phyloP scores from a whole-genome alignment of 1,140 invertebrate species.

The Bathynomus jamesi region DNA sequence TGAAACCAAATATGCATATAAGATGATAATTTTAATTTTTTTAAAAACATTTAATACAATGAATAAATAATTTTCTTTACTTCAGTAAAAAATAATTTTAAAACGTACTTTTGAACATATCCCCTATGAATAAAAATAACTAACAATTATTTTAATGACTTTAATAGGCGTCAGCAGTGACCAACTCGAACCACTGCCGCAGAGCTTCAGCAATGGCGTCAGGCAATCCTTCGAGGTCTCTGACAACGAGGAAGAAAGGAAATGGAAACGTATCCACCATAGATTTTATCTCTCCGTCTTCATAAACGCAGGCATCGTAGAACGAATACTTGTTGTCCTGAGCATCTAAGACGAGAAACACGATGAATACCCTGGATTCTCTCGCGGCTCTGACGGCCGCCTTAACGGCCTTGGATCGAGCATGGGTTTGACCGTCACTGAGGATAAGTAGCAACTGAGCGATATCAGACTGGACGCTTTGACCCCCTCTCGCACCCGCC shows the following conservation, averaged over 20 bases:
- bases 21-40: too few species aligned
- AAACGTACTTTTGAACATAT: too few species aligned
- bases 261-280: conserved; percentile 93
- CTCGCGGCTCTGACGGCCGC: conserved; percentile 70
- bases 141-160: too few species aligned
- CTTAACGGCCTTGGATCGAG: conserved; percentile 55
- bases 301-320: conserved; percentile 61
- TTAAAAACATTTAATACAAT: too few species aligned
- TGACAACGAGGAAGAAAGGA: conserved; percentile 92
- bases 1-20: too few species aligned
- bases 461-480: conserved; percentile 48
- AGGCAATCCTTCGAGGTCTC: conserved; percentile 79
- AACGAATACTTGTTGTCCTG: conserved; percentile 70
- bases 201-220: conserved; percentile 87
- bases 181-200: conserved; percentile 96
- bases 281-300: conserved; percentile 77
- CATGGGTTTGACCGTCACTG: conserved; percentile 70
- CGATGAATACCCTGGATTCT: conserved; percentile 75
- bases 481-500: conserved; percentile 40
- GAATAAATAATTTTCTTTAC: too few species aligned
- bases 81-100: too few species aligned
- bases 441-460: conserved; percentile 86
- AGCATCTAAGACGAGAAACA: conserved; percentile 94
- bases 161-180: conserved; percentile 49
- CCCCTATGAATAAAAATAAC: too few species aligned